Conservation (phyloP, 2,888 invertebrate species). For the Allolobophora icterica region DNA sequence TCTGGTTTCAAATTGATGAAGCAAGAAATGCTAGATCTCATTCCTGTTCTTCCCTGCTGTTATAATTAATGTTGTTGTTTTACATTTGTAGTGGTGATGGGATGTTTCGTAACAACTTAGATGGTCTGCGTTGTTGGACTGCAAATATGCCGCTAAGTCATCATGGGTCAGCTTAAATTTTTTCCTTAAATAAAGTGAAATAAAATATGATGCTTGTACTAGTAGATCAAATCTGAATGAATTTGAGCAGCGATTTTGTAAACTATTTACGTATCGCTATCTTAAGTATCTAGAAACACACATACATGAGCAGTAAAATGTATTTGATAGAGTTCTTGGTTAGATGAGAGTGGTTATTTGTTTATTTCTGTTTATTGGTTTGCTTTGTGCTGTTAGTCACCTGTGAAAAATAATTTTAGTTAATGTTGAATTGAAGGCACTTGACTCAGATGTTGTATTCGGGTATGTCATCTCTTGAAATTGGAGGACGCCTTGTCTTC, state of each 20-base stretch:
- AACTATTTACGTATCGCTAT: neutral
- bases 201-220: neutral
- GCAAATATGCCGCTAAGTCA: constrained; percentile 29
- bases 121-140: constrained; percentile 32
- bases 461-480: constrained; percentile 26
- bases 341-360: neutral
- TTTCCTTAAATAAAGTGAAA: neutral
- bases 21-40: too few relatives aligned
- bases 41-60: neutral
- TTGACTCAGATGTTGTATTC: constrained; percentile 36
- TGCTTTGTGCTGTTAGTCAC: neutral
- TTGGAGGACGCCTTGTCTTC: constrained; percentile 32
- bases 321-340: too few relatives aligned
- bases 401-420: neutral
- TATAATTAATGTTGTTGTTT: neutral
- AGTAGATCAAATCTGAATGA: neutral
- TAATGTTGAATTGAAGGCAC: constrained; percentile 12
- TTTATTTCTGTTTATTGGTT: neutral
- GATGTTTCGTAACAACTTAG: constrained; percentile 28
- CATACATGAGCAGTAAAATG: neutral
- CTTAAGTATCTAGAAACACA: neutral
- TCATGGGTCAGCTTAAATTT: constrained; percentile 20
- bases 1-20: too few relatives aligned
- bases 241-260: neutral
- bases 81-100: constrained; percentile 32